Evolutionary conservation across 2,888 invertebrate genomes (phyloP).

Genomic region (Electrophaes corylata): DNA sequence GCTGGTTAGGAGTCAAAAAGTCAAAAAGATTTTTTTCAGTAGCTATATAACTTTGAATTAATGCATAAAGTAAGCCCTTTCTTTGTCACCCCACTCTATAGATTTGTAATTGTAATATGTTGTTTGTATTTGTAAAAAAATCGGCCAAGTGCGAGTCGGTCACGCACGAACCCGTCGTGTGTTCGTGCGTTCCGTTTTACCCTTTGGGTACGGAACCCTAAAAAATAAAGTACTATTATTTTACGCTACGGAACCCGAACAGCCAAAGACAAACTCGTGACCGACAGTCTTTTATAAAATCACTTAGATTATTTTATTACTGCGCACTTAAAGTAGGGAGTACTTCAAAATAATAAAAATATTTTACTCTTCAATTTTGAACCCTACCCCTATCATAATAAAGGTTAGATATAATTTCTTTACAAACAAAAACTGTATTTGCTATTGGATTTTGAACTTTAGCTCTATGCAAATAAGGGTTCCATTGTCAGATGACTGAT

Average conservation of each 20-base stretch:
- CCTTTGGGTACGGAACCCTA: no score
- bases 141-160: no score
- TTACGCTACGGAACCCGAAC: constrained; percentile 15
- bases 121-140: no score
- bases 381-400: constrained; percentile 16
- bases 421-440: not conserved
- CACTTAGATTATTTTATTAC: constrained; percentile 26
- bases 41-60: no score
- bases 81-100: no score
- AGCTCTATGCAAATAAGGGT: not conserved
- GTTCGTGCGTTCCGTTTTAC: no score
- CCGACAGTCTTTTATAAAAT: constrained; percentile 24
- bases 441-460: constrained; percentile 13
- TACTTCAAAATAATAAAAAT: constrained; percentile 12
- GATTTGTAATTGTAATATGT: no score
- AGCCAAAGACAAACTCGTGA: constrained; percentile 2
- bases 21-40: no score
- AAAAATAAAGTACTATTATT: no score
- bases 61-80: no score
- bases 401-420: not conserved
- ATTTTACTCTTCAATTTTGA: constrained; percentile 17
- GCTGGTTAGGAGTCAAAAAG: constrained; percentile 42
- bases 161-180: no score
- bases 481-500: constrained; percentile 39
- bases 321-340: constrained; percentile 21